phyloP scores from a whole-genome alignment of 2,888 invertebrate genomes.

The Phrixothrix hirtus region DNA sequence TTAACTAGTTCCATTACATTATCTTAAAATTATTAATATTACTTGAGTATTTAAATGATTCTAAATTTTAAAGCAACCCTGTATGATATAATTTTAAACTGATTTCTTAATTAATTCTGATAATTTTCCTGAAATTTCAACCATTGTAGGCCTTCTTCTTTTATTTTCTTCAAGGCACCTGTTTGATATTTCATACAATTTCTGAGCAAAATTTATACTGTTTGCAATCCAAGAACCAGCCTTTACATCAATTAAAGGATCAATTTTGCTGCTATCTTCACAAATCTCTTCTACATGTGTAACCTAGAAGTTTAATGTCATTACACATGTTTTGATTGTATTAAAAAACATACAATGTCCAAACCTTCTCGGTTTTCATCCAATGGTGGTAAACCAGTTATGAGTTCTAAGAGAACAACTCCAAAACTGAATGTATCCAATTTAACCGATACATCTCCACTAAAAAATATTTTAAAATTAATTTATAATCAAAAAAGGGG shows the following conservation, averaged over 20 bases:
- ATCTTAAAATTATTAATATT: too few relatives aligned
- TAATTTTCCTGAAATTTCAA: conserved; percentile 57
- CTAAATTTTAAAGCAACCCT: too few relatives aligned
- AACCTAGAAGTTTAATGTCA: too few relatives aligned
- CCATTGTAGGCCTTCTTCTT: conserved; percentile 64
- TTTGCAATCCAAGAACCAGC: conserved; percentile 59
- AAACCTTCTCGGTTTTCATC: conserved; percentile 61
- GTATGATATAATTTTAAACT: conserved; percentile 35
- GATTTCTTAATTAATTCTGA: conserved; percentile 42
- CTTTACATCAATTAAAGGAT: conserved; percentile 60
- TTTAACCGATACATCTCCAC: conserved; percentile 72
- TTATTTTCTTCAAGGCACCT: conserved; percentile 61
- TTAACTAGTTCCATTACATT: too few relatives aligned
- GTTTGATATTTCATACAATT: conserved; percentile 61
- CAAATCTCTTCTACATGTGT: conserved; percentile 62
- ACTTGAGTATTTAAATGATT: too few relatives aligned
- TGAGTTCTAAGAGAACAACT: conserved; percentile 71
- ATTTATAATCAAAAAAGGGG: too few relatives aligned
- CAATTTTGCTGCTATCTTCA: conserved; percentile 53
- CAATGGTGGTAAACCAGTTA: conserved; percentile 70
- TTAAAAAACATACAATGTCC: conserved; percentile 57
- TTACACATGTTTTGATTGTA: neutral
- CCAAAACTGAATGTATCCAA: conserved; percentile 79
- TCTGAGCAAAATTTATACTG: conserved; percentile 54
- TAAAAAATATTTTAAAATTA: conserved; percentile 36